Base-by-base conservation (phyloP, 2,797 vertebrate species). In the Sternotherus odoratus region DNA sequence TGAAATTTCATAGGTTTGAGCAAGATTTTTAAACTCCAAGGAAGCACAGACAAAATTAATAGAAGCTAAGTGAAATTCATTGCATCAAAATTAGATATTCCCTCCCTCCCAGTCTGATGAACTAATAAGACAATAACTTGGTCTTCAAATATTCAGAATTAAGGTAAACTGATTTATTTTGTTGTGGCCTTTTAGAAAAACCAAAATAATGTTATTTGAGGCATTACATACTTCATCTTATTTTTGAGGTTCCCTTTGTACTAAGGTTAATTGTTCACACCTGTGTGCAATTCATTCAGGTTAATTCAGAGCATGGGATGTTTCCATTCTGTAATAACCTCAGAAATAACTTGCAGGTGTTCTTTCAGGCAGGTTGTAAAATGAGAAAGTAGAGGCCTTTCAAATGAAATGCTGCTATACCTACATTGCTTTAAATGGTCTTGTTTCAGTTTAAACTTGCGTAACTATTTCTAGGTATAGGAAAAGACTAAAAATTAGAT, bases 231-330 rank as follows among this genome's bases (percentile, higher is more conserved):
- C 3, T 84, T 54, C 85, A 33, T 24, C 0, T 57, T n/a, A 36
- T 23, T 3, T 8, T 19, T 49, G 77, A 95, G 23, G 16, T 77
- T 91, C 43, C 43, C 39, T 91, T 89, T 93, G 82, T 92, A 39
- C 49, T 75, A 26, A 82, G 39, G 53, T 89, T 94, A 86, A 85
- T 89, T 92, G 84, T 94, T 83, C 82, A 82, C 87, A 91, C 66
- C 69, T 93, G 54, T 77, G 6, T 82, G n/a, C 0, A 5, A 39
- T 85, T 86, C 60, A 77, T 75, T 77, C 79, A n/a, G 79, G 53
- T 88, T 90, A 91, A 88, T 49, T 24, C 39, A 79, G 51, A 0
- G 0, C 36, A 87, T 2, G 11, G 33, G 24, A 33, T 49, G 15
- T 46, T 91, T 66, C 26, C n/a, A 53, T 10, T 91, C 79, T 78